Evolutionary conservation across 1,140 invertebrate species (phyloP), one percentile per base, ranked within the genome.

Genomic region (Polypedilum pembai): DNA sequence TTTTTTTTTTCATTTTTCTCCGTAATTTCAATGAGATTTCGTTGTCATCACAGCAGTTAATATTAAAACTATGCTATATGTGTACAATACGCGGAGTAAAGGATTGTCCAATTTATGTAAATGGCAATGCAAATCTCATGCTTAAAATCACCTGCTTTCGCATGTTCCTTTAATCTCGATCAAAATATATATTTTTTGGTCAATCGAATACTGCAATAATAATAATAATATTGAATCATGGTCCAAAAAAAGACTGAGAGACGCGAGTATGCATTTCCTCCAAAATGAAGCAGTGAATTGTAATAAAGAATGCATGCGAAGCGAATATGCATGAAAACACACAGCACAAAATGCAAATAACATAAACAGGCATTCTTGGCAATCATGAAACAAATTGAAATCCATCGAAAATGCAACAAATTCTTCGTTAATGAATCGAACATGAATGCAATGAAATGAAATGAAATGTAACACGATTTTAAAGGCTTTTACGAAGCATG

Each of bases 311-410:
- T 56, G 45, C 45, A 56, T 56, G 45, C 45, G 45, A 56, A 56
- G 45, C 45, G 45, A 56, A 56, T 56, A 56, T 56, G 45, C 45
- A 56, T 56, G 12, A 56, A 56, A 33, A 33, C 24, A 33, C 24
- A 33, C 24, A 33, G 24, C 24, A 56, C 10, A 56, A 56, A 56
- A 56, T 56, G 45, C 45, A 56, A 56, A 56, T 56, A 56, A 56
- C 45, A 56, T 56, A 56, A 56, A 56, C 45, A 56, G 45, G n/a
- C 45, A 56, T 56, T 56, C 45, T 56, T 56, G 3, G 45, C 45
- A 56, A 56, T 56, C 45, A 56, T 56, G 45, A 56, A 56, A 56
- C 45, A 56, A 56, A 56, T 56, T 56, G 45, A 56, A 56, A 56
- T 56, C 45, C 45, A 56, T 56, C 45, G 45, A 56, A 56, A 56